Conservation (phyloP, 2,888 invertebrate species). For the Drosophila sordidula region DNA sequence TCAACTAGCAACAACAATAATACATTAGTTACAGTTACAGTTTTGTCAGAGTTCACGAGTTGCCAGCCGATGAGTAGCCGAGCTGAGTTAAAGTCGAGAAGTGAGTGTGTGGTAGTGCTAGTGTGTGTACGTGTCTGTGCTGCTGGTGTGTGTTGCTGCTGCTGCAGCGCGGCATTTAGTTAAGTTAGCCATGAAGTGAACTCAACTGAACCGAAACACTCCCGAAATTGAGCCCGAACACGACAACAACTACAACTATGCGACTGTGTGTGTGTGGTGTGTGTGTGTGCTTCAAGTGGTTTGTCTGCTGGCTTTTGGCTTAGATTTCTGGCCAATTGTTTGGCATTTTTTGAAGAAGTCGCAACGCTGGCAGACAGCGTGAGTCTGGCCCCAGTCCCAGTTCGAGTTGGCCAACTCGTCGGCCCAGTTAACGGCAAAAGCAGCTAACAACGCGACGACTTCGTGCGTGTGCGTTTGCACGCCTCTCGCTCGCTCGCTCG, state of each 20-base stretch:
- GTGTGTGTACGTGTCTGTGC: slow-evolving; percentile 19
- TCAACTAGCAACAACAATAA: slow-evolving; percentile 35
- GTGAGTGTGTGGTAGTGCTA: slow-evolving; percentile 23
- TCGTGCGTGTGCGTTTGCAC: slow-evolving; percentile 55
- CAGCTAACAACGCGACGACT: slow-evolving; percentile 35
- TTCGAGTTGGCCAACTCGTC: slow-evolving; percentile 56
- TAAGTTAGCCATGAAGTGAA: slow-evolving; percentile 83
- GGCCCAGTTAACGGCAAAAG: slow-evolving; percentile 49
- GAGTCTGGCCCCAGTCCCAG: slow-evolving; percentile 37
- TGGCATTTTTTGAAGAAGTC: slow-evolving; percentile 71
- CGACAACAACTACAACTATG: slow-evolving; percentile 52
- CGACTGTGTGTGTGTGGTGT: slow-evolving; percentile 12
- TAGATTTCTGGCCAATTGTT: slow-evolving; percentile 75
- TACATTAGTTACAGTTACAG: slow-evolving; percentile 60
- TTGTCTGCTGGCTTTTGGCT: slow-evolving; percentile 67
- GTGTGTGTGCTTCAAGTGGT: slow-evolving; percentile 66
- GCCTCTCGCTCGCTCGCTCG: slow-evolving; percentile 14
- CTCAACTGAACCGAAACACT: slow-evolving; percentile 81
- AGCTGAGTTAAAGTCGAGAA: slow-evolving; percentile 67
- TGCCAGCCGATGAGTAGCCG: slow-evolving; percentile 66
- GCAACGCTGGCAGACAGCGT: slow-evolving; percentile 57
- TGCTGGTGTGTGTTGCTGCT: slow-evolving; percentile 41
- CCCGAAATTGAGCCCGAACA: slow-evolving; percentile 67
- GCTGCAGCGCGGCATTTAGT: slow-evolving; percentile 80
- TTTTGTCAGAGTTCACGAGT: slow-evolving; percentile 69